Evolutionary conservation across 2,888 invertebrate species (phyloP).

Genomic region (Melieria crassipennis): DNA sequence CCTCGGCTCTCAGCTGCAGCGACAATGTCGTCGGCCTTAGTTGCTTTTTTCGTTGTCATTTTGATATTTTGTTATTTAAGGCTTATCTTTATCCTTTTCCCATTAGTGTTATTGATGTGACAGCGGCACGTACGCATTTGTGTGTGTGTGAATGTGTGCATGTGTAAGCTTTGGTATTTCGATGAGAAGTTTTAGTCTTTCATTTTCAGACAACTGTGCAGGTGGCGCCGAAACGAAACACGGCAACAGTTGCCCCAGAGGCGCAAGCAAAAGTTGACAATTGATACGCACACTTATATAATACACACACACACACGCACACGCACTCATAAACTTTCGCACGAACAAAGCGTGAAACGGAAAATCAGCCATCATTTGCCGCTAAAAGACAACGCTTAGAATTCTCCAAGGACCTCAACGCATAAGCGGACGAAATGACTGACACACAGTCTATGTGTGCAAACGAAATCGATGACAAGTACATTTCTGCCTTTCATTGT

Average conservation of each 20-base stretch:
- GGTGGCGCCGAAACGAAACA: no score
- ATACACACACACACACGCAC: no score
- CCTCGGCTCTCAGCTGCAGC: neutral
- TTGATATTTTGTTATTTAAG: slow-evolving; percentile 53
- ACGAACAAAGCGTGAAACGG: no score
- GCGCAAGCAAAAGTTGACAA: slow-evolving; percentile 51
- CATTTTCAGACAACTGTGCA: no score
- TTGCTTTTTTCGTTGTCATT: neutral
- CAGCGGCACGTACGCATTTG: slow-evolving; percentile 36
- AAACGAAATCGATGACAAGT: slow-evolving; percentile 13
- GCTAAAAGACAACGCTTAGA: no score
- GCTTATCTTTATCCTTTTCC: slow-evolving; percentile 60
- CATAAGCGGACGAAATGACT: no score
- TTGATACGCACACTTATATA: slow-evolving; percentile 47
- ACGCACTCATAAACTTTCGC: no score
- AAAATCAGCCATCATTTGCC: no score
- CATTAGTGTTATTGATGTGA: slow-evolving; percentile 60
- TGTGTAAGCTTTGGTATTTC: slow-evolving; percentile 36
- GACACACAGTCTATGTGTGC: neutral
- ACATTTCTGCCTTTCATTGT: slow-evolving; percentile 30
- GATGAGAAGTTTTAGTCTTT: neutral
- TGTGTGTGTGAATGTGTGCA: neutral
- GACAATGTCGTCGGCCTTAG: neutral
- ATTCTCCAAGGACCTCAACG: no score
- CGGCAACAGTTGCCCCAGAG: slow-evolving; percentile 45